These are phyloP conservation scores for Megaleporinus macrocephalus DNA, from an alignment of 2,113 vertebrate species.

Conservation along the genomic window DNA sequence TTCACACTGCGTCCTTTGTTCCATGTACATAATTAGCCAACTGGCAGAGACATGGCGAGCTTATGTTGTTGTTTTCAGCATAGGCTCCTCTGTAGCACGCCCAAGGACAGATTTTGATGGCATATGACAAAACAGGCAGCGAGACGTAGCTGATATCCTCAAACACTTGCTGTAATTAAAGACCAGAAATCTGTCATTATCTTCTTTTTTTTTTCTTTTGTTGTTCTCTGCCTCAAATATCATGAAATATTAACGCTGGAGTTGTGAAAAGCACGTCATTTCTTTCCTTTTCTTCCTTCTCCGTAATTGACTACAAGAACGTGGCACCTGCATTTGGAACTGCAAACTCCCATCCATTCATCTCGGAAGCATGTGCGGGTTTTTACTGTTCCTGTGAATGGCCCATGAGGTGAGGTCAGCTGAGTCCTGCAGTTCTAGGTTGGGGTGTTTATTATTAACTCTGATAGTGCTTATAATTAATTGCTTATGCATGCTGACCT, in stretches of 20 bases:
- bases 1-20: conserved; percentile 60
- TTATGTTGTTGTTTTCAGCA: conserved; percentile 55
- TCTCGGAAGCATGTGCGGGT: conserved; percentile 59
- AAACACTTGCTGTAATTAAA: conserved; percentile 62
- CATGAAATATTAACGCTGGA: background rate
- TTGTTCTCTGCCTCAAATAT: background rate
- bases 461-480: conserved; percentile 75
- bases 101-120: conserved; percentile 61
- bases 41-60: conserved; percentile 58
- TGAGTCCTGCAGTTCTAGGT: conserved; percentile 46
- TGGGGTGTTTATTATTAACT: conserved; percentile 75
- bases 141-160: conserved; percentile 41
- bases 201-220: conserved; percentile 33
- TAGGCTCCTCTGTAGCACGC: conserved; percentile 47
- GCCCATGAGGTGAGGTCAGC: conserved; percentile 62
- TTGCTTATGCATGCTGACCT: conserved; percentile 65
- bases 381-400: conserved; percentile 67
- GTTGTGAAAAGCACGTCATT: conserved; percentile 5
- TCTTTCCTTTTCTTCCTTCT: conserved; percentile 10
- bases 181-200: conserved; percentile 54
- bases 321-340: conserved; percentile 27
- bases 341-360: conserved; percentile 62
- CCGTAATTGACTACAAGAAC: background rate
- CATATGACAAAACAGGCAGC: conserved; percentile 59
- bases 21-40: conserved; percentile 60